phyloP scores from a whole-genome alignment of 2,888 invertebrate species.

The Podabrus alpinus region DNA sequence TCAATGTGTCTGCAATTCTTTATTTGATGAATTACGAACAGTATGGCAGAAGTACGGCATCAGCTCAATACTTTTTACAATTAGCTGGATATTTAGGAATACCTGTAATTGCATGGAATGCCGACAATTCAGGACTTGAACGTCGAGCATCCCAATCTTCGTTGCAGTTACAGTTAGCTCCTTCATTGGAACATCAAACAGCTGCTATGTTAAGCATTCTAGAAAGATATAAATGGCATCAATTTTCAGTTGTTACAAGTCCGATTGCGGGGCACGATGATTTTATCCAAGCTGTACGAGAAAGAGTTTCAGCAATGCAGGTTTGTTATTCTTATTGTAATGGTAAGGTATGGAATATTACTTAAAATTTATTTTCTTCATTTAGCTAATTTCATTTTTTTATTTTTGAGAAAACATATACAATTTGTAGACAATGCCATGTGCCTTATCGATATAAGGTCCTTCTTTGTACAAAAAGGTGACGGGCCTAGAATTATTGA shows the following conservation, averaged over 20 bases:
- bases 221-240: conserved; percentile 95
- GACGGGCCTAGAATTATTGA: no score
- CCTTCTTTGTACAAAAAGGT: no score
- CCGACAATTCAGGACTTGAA: conserved; percentile 90
- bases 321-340: conserved; percentile 45
- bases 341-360: not conserved
- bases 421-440: no score
- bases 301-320: conserved; percentile 83
- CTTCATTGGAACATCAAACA: conserved; percentile 95
- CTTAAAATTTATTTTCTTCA: no score
- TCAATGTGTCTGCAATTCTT: conserved; percentile 88
- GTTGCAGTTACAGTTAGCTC: conserved; percentile 90
- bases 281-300: conserved; percentile 91
- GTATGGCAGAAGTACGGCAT: conserved; percentile 90
- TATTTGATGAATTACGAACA: conserved; percentile 96
- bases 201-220: conserved; percentile 94
- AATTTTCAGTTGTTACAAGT: conserved; percentile 92
- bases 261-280: conserved; percentile 94
- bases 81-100: conserved; percentile 92
- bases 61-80: conserved; percentile 92
- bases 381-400: no score
- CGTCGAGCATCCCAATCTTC: conserved; percentile 79
- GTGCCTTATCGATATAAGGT: no score
- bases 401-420: no score
- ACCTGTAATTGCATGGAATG: conserved; percentile 97